phyloP scores from a whole-genome alignment of 2,797 vertebrate species.

The Neosilurus hyrtlii region DNA sequence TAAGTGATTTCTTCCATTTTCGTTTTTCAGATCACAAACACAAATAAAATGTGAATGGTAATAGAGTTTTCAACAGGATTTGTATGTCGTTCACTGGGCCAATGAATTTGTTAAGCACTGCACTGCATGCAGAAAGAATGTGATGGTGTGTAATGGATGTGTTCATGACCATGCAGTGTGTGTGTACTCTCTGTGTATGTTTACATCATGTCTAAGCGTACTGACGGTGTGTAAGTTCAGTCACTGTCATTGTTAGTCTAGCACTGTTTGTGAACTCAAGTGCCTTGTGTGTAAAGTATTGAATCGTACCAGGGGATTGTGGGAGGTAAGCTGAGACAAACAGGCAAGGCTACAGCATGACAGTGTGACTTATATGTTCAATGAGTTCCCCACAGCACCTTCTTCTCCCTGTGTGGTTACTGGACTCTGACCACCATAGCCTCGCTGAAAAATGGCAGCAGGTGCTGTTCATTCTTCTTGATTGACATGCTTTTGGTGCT shows the following conservation, averaged over 20 bases:
- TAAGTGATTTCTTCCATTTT: no score
- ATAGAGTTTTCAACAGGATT: no score
- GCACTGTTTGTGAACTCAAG: slow-evolving; percentile 15
- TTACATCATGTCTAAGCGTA: not conserved
- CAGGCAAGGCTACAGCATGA: slow-evolving; percentile 66
- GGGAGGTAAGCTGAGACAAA: slow-evolving; percentile 29
- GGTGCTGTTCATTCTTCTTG: slow-evolving; percentile 55
- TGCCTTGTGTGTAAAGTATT: not conserved
- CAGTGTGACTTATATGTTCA: slow-evolving; percentile 63
- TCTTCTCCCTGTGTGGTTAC: slow-evolving; percentile 71
- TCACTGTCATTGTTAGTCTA: not conserved
- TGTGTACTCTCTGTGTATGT: not conserved
- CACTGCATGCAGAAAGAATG: not conserved
- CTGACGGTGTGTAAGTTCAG: not conserved
- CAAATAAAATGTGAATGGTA: no score
- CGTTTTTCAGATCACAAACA: no score
- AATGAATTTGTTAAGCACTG: no score
- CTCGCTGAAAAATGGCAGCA: slow-evolving; percentile 68
- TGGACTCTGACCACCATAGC: slow-evolving; percentile 62
- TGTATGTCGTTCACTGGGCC: no score
- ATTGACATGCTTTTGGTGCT: slow-evolving; percentile 67
- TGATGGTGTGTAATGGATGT: not conserved
- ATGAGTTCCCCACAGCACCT: slow-evolving; percentile 67
- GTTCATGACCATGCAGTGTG: not conserved
- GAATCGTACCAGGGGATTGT: slow-evolving; percentile 5